A percentile compares a stretch with the other conserved stretches of the same genome.
These are phyloP conservation scores for Xyliphius kryptos DNA, from an alignment of 2,113 vertebrate species.

Conservation along the genomic window DNA sequence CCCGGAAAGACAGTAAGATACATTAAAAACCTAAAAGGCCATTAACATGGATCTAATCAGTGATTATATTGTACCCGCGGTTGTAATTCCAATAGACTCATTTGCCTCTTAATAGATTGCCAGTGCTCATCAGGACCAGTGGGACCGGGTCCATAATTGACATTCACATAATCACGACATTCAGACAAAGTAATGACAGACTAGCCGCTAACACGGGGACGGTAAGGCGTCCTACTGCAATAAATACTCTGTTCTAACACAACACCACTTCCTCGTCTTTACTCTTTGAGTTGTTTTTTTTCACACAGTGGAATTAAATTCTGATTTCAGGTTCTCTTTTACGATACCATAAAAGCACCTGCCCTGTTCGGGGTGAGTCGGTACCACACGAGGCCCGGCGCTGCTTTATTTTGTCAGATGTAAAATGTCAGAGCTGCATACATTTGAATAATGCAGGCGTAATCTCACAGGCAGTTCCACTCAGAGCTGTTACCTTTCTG, in stretches of 20 bases:
- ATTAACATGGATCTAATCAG: background rate
- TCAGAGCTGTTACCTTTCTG: background rate
- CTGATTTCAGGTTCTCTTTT: too few relatives aligned
- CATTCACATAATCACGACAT: conserved; percentile 14
- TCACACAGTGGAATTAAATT: too few relatives aligned
- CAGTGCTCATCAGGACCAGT: background rate
- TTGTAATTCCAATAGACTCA: conserved; percentile 17
- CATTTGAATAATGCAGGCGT: conserved; percentile 31
- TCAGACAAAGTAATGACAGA: conserved; percentile 18
- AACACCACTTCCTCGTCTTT: background rate
- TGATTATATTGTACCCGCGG: background rate
- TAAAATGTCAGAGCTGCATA: conserved; percentile 31
- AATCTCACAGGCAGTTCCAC: conserved; percentile 11
- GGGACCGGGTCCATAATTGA: conserved; percentile 6
- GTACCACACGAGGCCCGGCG: conserved; percentile 7
- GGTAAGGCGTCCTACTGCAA: conserved; percentile 19
- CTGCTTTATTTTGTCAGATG: conserved; percentile 22
- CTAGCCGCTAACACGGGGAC: background rate
- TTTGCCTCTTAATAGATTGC: conserved; percentile 24
- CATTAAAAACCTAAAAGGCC: background rate
- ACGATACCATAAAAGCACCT: background rate
- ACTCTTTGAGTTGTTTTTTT: too few relatives aligned
- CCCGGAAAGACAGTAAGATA: too few relatives aligned
- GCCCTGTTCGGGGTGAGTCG: background rate
- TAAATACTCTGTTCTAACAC: conserved; percentile 6